These are phyloP conservation scores for Plemyria rubiginata DNA, from an alignment of 2,888 invertebrate species.

Conservation along the genomic window DNA sequence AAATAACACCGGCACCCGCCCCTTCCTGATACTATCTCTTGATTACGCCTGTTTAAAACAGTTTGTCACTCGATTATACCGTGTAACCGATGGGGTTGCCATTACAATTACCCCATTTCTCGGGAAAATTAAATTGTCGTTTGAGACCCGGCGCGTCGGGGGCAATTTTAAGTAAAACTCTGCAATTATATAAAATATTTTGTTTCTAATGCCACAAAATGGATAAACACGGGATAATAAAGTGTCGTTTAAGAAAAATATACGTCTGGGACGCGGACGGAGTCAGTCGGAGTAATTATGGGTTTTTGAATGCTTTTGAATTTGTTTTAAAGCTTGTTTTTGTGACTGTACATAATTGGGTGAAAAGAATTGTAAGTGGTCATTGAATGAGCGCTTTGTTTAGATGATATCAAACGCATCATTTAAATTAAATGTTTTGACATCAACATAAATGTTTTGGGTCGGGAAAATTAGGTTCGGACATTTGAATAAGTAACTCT, in stretches of 20 bases:
- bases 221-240: slow-evolving; percentile 79
- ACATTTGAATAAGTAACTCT: background rate
- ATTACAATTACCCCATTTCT: slow-evolving; percentile 73
- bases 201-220: slow-evolving; percentile 78
- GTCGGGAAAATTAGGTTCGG: background rate
- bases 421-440: slow-evolving; percentile 16
- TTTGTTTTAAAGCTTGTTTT: slow-evolving; percentile 41
- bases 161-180: slow-evolving; percentile 70
- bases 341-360: slow-evolving; percentile 36
- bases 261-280: slow-evolving; percentile 59
- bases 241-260: slow-evolving; percentile 83
- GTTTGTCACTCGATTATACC: slow-evolving; percentile 81
- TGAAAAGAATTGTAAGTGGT: slow-evolving; percentile 32
- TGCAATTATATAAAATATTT: slow-evolving; percentile 65
- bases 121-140: slow-evolving; percentile 77
- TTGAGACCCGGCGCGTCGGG: slow-evolving; percentile 64
- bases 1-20: slow-evolving; percentile 48
- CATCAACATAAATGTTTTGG: slow-evolving; percentile 20
- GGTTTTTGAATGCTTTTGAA: slow-evolving; percentile 53
- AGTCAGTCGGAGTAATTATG: slow-evolving; percentile 60
- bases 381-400: slow-evolving; percentile 18
- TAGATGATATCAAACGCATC: slow-evolving; percentile 17
- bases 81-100: slow-evolving; percentile 71
- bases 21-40: slow-evolving; percentile 48
- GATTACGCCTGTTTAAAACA: slow-evolving; percentile 73